These are phyloP conservation scores for Fistularia tabacaria DNA, from an alignment of 2,797 vertebrate genomes.

Conservation along the genomic window DNA sequence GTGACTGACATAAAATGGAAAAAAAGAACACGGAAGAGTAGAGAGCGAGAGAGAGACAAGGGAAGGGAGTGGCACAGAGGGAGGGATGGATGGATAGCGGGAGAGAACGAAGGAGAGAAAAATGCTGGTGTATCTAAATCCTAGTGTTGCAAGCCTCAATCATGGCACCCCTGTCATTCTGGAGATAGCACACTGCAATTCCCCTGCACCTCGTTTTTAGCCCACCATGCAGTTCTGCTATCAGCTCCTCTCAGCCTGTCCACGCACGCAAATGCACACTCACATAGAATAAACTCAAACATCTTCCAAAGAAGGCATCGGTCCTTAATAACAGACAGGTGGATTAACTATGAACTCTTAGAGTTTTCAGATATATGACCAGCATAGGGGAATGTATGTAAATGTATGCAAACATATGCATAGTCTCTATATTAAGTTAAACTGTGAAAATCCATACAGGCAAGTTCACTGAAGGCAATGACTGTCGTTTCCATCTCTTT, in stretches of 20 bases:
- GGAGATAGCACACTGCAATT: slow-evolving; percentile 72
- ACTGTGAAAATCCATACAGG: slow-evolving; percentile 48
- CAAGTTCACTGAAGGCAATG: slow-evolving; percentile 43
- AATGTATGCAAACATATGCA: slow-evolving; percentile 63
- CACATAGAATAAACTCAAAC: slow-evolving; percentile 38
- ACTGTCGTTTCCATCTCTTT: slow-evolving; percentile 43
- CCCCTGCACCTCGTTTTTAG: slow-evolving; percentile 70
- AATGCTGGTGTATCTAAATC: slow-evolving; percentile 73
- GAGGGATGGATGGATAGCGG: slow-evolving; percentile 20
- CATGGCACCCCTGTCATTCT: slow-evolving; percentile 70
- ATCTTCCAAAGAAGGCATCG: slow-evolving; percentile 42
- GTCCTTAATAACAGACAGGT: slow-evolving; percentile 66
- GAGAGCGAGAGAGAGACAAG: slow-evolving; percentile 27
- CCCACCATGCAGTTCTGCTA: slow-evolving; percentile 79
- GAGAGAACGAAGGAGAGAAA: slow-evolving; percentile 46
- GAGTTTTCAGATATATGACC: slow-evolving; percentile 54
- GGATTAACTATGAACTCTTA: slow-evolving; percentile 60
- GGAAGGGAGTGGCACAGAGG: slow-evolving; percentile 41
- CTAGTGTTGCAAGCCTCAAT: slow-evolving; percentile 70
- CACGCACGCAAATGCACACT: slow-evolving; percentile 45
- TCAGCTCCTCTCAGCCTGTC: slow-evolving; percentile 67
- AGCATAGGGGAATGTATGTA: slow-evolving; percentile 38
- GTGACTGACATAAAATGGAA: slow-evolving; percentile 45
- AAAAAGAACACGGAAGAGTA: slow-evolving; percentile 45
- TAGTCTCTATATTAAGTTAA: slow-evolving; percentile 46